Conservation (phyloP, 2,888 invertebrate species). For the Teleiodes luculella region DNA sequence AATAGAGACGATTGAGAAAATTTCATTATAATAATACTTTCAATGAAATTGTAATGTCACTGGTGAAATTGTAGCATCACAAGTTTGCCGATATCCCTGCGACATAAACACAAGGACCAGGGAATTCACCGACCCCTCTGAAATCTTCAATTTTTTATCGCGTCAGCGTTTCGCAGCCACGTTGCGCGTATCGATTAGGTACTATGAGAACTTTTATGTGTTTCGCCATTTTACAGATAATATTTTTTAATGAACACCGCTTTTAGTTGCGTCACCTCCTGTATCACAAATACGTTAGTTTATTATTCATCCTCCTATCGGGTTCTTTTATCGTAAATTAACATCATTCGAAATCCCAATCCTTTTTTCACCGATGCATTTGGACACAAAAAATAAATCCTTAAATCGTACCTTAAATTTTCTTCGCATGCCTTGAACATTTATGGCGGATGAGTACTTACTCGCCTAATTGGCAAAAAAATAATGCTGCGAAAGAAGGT, state of each 20-base stretch:
- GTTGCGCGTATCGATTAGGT: constrained; percentile 7
- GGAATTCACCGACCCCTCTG: constrained; percentile 38
- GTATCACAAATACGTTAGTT: too few species aligned
- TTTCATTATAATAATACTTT: too few species aligned
- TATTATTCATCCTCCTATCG: too few species aligned
- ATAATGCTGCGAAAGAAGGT: constrained; percentile 26
- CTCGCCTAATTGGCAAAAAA: constrained; percentile 27
- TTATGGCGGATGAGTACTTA: constrained; percentile 15
- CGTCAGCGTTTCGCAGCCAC: constrained; percentile 21
- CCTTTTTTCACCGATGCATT: constrained; percentile 8
- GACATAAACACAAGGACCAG: constrained; percentile 31
- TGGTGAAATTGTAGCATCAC: too few species aligned
- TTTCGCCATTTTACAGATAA: constrained; percentile 9
- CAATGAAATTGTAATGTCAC: too few species aligned
- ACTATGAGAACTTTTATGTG: constrained; percentile 6
- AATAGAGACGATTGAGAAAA: too few species aligned
- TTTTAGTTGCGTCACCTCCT: neutral
- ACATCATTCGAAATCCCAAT: neutral
- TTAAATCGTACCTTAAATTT: constrained; percentile 7
- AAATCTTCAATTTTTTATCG: constrained; percentile 30
- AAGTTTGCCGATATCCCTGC: too few species aligned
- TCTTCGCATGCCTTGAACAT: constrained; percentile 10
- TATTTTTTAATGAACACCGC: constrained; percentile 12
- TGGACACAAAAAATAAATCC: constrained; percentile 1
- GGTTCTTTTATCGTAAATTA: neutral